Percentiles rank a stretch among this genome's conserved stretches.
phyloP scores from a whole-genome alignment of 2,113 vertebrate species.

The Serilophus lunatus region DNA sequence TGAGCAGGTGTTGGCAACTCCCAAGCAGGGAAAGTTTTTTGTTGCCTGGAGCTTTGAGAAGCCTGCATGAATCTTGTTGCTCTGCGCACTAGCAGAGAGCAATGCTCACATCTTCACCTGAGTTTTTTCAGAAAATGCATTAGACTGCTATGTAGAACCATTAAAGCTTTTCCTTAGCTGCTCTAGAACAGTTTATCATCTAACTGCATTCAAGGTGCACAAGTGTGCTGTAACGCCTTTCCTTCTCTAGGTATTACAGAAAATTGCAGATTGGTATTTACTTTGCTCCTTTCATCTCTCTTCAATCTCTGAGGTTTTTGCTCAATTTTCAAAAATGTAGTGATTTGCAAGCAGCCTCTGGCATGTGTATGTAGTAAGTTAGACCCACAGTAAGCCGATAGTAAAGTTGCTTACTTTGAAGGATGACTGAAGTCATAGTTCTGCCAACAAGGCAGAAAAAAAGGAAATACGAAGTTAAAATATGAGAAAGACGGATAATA shows the following conservation, averaged over 20 bases:
- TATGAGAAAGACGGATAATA: background rate
- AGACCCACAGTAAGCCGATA: background rate
- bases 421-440: background rate
- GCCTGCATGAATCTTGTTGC: accelerated
- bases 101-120: background rate
- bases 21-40: background rate
- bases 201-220: background rate
- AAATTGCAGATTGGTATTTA: background rate
- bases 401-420: background rate
- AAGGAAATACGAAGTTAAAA: background rate
- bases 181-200: background rate
- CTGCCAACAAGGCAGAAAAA: background rate
- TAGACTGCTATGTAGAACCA: background rate
- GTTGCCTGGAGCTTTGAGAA: background rate
- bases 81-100: background rate
- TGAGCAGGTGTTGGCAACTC: background rate
- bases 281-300: background rate
- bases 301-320: background rate
- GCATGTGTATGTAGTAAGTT: background rate
- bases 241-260: background rate
- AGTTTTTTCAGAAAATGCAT: background rate
- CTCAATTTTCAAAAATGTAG: background rate
- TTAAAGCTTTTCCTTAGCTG: background rate
- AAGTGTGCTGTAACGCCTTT: background rate
- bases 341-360: background rate